Base-by-base conservation (phyloP, 2,888 invertebrate species). In the Ephialtes manifestator region DNA sequence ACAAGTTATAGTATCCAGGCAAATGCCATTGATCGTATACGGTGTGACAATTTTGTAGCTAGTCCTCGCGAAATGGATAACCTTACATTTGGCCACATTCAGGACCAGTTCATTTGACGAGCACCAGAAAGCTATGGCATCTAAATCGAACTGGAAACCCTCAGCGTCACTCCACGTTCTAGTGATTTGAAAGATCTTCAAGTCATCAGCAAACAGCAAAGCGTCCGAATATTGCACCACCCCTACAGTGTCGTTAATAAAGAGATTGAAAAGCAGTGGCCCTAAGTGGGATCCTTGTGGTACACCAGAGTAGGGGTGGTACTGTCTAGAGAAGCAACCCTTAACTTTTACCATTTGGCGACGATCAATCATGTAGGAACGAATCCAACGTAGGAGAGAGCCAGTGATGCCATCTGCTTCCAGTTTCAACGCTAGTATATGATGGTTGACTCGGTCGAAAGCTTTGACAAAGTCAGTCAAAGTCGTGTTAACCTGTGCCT, bases 211-310 rank as follows among this genome's bases (percentile, higher is more conserved):
- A 31, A 53, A 53, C 1, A 53, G 13, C 13, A 53, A 18, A 8
- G n/a, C 53, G n/a, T 53, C 3, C 2, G 53, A 13, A n/a, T 53
- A n/a, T 4, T 18, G 53, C 4, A 53, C 13, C n/a, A n/a, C n/a
- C n/a, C n/a, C n/a, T n/a, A n/a, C n/a, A n/a, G n/a, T n/a, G n/a
- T n/a, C n/a, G n/a, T 65, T 77, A 48, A 65, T 77, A 39, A 77
- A 65, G 7, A 67, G 18, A 1, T 63, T 51, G 11, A 67, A 53
- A 28, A 77, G 20, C 20, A 77, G 11, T 0, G 53, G 77, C 8
- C 67, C 77, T 15, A 77, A 31, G 53, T 77, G 53, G 4, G 53
- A 77, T 1, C 67, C 77, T 11, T 77, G 67, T 0, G 77, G 67
- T 2, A 65, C 67, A 1, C 65, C 77, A 67, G 67, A 77, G 2